Conservation (phyloP, 2,113 vertebrate genomes). For the Polyodon spathula region DNA sequence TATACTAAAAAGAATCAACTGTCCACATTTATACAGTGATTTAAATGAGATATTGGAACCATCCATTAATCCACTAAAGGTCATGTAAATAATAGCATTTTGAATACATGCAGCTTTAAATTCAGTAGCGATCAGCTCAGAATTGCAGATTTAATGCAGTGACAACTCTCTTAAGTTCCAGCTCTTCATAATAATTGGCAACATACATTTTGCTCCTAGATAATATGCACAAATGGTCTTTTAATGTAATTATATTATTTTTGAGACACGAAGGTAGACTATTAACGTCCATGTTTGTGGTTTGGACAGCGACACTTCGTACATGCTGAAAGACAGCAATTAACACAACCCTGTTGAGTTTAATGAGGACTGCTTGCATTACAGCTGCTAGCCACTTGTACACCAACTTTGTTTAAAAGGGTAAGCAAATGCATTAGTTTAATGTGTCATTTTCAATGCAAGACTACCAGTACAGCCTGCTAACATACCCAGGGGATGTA, state of each 20-base stretch:
- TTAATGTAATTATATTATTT: slow-evolving; percentile 5
- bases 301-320: not conserved
- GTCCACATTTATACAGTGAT: not conserved
- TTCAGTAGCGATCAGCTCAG: not conserved
- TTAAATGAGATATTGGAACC: not conserved
- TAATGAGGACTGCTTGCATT: slow-evolving; percentile 11
- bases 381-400: slow-evolving; percentile 4
- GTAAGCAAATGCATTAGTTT: slow-evolving; percentile 6
- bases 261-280: not conserved
- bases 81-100: not conserved
- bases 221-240: slow-evolving; percentile 6
- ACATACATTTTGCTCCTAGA: slow-evolving; percentile 5
- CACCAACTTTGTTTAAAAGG: slow-evolving; percentile 9
- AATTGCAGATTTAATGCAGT: slow-evolving; percentile 8
- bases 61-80: not conserved
- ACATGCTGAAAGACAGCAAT: slow-evolving; percentile 9
- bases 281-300: not conserved
- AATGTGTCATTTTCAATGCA: slow-evolving; percentile 6
- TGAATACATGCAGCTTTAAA: not conserved
- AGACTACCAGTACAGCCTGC: not conserved
- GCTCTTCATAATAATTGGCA: slow-evolving; percentile 6
- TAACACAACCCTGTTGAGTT: slow-evolving; percentile 9
- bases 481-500: too few species aligned
- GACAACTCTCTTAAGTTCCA: slow-evolving; percentile 1
- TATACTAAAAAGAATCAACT: too few species aligned